Evolutionary conservation across 2,888 invertebrate species (phyloP).

Genomic region (Tachina grossa): DNA sequence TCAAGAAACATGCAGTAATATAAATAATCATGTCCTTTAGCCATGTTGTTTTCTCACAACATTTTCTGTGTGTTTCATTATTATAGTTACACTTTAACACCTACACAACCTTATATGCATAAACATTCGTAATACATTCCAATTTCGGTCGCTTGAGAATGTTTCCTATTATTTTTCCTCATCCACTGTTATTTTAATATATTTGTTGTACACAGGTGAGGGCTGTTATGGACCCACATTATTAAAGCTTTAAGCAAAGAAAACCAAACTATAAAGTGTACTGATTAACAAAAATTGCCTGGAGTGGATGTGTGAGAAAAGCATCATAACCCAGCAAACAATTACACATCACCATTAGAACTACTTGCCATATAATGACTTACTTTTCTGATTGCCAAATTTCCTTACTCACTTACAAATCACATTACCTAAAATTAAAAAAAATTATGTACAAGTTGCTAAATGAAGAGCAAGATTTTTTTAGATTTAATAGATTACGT

Average conservation of each 20-base stretch:
- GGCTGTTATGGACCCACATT: constrained; percentile 38
- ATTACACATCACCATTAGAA: too few relatives aligned
- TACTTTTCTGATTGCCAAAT: too few relatives aligned
- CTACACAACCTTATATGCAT: background rate
- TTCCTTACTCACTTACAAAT: too few relatives aligned
- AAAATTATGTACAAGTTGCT: too few relatives aligned
- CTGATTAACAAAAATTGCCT: background rate
- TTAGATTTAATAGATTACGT: too few relatives aligned
- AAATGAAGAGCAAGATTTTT: too few relatives aligned
- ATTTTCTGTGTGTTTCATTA: background rate
- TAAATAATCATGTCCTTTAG: background rate
- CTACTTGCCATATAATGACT: too few relatives aligned
- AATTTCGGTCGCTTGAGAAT: constrained; percentile 27
- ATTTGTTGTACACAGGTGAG: constrained; percentile 40
- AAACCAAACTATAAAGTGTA: background rate
- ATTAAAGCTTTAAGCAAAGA: constrained; percentile 1
- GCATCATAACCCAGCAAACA: too few relatives aligned
- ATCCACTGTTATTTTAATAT: background rate
- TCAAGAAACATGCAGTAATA: background rate
- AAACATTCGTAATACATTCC: constrained; percentile 19
- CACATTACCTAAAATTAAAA: too few relatives aligned
- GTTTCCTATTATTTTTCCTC: background rate
- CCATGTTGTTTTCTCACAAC: background rate
- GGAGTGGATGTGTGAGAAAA: background rate
- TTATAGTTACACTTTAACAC: constrained; percentile 46